Conservation (phyloP, 2,797 vertebrate species). For the Erethizon dorsatum region DNA sequence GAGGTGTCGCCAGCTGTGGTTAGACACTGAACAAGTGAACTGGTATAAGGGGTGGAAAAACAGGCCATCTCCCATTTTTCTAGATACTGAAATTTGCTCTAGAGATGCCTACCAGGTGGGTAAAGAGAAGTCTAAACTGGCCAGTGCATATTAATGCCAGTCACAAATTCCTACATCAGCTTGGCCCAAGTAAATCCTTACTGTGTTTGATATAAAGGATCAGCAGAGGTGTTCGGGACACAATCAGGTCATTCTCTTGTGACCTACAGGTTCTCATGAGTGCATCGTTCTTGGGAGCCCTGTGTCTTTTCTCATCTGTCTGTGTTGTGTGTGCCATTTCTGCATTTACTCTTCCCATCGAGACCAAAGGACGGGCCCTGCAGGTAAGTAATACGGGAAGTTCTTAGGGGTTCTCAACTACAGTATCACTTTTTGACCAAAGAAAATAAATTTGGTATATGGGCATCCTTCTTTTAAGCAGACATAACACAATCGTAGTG, state of each 20-base stretch:
- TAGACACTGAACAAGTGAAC: neutral
- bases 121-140: neutral
- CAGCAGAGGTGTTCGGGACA: neutral
- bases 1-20: too few species aligned
- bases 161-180: neutral
- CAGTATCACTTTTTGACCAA: neutral
- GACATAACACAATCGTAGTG: neutral
- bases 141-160: neutral
- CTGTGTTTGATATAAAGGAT: neutral
- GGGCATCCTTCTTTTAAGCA: neutral
- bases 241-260: neutral
- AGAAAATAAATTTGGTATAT: neutral
- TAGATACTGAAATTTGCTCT: neutral
- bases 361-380: conserved; percentile 95
- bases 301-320: conserved; percentile 93
- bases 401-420: neutral
- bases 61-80: neutral
- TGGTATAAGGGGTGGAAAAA: neutral
- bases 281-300: conserved; percentile 91
- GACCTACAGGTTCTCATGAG: conserved; percentile 94
- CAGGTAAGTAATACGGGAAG: conserved; percentile 89
- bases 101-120: neutral
- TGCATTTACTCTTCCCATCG: conserved; percentile 93
- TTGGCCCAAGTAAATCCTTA: neutral
- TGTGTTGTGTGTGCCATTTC: conserved; percentile 92